Evolutionary conservation across 1,140 invertebrate genomes (phyloP).

Genomic region (Musca vetustissima): DNA sequence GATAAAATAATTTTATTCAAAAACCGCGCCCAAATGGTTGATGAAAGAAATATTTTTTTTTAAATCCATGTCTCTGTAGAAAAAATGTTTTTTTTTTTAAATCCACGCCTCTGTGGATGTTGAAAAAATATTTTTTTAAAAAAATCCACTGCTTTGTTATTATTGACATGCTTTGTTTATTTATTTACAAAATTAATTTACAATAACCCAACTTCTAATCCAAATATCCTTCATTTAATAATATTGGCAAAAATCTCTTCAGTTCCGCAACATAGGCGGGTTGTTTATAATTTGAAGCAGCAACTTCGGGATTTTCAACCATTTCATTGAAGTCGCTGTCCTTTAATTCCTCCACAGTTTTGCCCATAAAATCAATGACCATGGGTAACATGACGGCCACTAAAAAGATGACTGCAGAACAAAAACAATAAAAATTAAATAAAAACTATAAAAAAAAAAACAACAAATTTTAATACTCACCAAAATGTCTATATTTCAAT

Average conservation of each 20-base stretch:
- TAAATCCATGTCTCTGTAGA: no score
- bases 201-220: neutral
- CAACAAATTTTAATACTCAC: neutral
- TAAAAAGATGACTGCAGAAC: neutral
- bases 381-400: neutral
- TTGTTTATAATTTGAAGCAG: neutral
- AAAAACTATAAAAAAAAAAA: neutral
- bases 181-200: neutral
- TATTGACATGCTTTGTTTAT: no score
- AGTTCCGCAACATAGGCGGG: neutral
- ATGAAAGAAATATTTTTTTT: no score
- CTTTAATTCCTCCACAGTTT: neutral
- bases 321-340: neutral
- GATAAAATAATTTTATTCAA: no score
- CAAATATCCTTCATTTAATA: slow-evolving; percentile 13
- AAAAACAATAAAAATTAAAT: neutral
- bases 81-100: no score
- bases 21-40: no score
- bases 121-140: no score
- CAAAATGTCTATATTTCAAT: slow-evolving; percentile 14
- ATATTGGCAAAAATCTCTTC: neutral
- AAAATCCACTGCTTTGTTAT: no score
- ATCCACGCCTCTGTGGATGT: no score
- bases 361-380: neutral
- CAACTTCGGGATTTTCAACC: neutral